Conservation (phyloP, 1,140 invertebrate genomes). For the Brachionus calyciflorus region DNA sequence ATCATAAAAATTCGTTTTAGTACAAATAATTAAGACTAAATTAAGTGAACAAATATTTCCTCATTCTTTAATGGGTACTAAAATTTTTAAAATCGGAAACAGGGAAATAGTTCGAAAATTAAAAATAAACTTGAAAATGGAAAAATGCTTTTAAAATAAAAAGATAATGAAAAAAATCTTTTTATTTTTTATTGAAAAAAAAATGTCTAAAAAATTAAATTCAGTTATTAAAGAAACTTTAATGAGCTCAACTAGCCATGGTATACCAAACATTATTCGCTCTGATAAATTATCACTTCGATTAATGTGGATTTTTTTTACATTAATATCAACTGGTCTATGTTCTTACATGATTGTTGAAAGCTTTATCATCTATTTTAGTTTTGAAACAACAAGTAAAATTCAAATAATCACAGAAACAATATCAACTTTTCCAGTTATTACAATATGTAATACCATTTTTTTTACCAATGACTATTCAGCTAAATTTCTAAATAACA, state of each 20-base stretch:
- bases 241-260: constrained; percentile 11
- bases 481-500: not conserved
- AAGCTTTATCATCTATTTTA: not conserved
- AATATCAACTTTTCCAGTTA: not conserved
- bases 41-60: too few species aligned
- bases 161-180: too few species aligned
- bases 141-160: too few species aligned
- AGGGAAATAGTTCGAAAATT: too few species aligned
- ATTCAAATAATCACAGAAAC: not conserved
- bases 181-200: too few species aligned
- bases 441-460: not conserved
- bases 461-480: not conserved
- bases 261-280: not conserved
- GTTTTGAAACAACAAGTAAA: not conserved
- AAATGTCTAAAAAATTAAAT: too few species aligned
- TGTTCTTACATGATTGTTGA: not conserved
- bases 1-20: too few species aligned
- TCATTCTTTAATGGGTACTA: too few species aligned
- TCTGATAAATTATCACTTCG: not conserved
- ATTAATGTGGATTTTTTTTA: constrained; percentile 7
- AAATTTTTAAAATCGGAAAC: too few species aligned
- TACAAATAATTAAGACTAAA: too few species aligned
- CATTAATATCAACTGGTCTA: not conserved
- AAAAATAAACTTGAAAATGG: too few species aligned
- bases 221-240: too few species aligned